Base-by-base conservation (phyloP, 2,888 invertebrate genomes). In the Morpho achilles region DNA sequence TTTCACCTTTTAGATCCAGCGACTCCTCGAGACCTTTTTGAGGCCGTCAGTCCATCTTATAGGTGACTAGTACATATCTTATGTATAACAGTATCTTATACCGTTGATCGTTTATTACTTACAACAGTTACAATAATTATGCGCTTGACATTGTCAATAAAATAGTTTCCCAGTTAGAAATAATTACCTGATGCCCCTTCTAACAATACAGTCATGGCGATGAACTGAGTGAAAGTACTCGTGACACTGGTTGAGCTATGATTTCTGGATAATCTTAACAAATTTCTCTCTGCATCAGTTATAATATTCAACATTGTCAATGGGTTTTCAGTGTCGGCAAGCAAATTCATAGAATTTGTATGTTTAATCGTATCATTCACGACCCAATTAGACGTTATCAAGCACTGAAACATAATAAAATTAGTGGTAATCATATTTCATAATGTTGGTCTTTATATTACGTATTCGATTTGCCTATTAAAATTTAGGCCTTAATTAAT, bases 211-310 rank as follows among this genome's bases (percentile, higher is more conserved):
- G 75, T 77, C 90, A 94, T 91, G 1, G 91, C 85, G 1, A 93
- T 70, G 6, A 92, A 77, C 73, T 94, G 93, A 54, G 88, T 92
- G 57, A 84, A 79, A 0, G 92, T 80, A 59, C 92, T 92, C 0
- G 88, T 89, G 1, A 76, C 69, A 5, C 90, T 91, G 0, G 91
- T 87, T 7, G 69, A 52, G 8, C 80, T 69, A 70, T 94, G 94
- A 52, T 75, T 77, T 8, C 62, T 57, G 1, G 73, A 42, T n/a
- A 84, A 68, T 53, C 75, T 65, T 7, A 66, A 47, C 52, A 91
- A 63, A 1, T 64, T 62, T 0, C 68, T 46, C 0, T 75, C 53
- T 3, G 69, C 56, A 0, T 69, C 67, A 0, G 68, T 65, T 49
- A 93, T 83, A 45, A 73, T 76, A 1, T 77, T 67, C 45, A 87